Evolutionary conservation across 1,140 invertebrate species (phyloP).

Genomic region (Caenorhabditis latens): DNA sequence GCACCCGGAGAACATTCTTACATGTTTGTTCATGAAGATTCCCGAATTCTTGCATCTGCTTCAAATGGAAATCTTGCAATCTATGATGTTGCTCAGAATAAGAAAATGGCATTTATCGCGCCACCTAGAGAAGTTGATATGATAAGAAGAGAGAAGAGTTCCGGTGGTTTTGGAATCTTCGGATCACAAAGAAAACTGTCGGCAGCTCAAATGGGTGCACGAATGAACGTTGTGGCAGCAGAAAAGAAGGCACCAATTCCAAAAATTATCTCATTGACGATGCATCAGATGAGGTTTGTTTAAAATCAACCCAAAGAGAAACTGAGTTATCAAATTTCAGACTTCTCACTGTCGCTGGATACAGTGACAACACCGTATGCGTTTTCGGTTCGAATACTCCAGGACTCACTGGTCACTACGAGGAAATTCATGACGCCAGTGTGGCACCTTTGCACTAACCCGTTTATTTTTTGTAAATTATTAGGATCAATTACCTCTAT

Average conservation of each 20-base stretch:
- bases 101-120: not conserved
- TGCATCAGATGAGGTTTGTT: conserved; percentile 41
- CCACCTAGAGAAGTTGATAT: not conserved
- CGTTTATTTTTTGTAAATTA: too few relatives aligned
- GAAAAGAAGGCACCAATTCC: not conserved
- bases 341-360: conserved; percentile 20
- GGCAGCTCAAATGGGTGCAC: not conserved
- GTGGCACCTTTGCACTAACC: not conserved
- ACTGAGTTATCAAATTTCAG: not conserved
- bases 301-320: not conserved
- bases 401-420: conserved; percentile 24
- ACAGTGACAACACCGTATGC: conserved; percentile 13
- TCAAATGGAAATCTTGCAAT: not conserved
- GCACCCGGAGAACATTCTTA: not conserved
- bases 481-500: too few relatives aligned
- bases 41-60: not conserved
- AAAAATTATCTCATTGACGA: conserved; percentile 15
- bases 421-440: not conserved
- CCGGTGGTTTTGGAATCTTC: not conserved
- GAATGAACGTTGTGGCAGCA: not conserved
- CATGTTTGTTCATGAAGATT: conserved; percentile 47
- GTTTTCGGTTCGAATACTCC: not conserved
- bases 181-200: conserved; percentile 21
- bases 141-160: not conserved
- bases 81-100: conserved; percentile 35